Evolutionary conservation across 2,888 invertebrate genomes (phyloP).

Genomic region (Didymodactylos carnosus): DNA sequence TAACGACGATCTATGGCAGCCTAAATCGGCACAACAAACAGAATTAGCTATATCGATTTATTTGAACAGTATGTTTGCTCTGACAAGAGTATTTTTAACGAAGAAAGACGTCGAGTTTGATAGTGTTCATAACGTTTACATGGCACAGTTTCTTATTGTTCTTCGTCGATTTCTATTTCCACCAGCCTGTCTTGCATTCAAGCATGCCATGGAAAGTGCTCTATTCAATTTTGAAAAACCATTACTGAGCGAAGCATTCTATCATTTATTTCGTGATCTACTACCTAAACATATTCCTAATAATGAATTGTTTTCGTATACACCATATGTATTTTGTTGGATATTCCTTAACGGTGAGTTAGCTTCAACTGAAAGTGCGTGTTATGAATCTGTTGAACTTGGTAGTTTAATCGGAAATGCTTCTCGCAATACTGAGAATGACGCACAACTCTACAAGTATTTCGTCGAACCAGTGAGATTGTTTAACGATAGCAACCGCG

Average conservation of each 20-base stretch:
- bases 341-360: not conserved
- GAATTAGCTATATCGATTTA: not conserved
- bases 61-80: not conserved
- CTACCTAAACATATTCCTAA: not conserved
- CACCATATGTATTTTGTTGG: not conserved
- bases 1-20: not conserved
- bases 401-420: not conserved
- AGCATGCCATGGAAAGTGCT: not conserved
- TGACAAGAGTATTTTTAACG: not conserved
- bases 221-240: not conserved
- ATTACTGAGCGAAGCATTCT: not conserved
- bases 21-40: not conserved
- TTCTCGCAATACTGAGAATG: no score
- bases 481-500: not conserved
- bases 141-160: not conserved
- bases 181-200: not conserved
- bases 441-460: not conserved
- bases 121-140: not conserved
- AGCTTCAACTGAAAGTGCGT: not conserved
- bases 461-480: not conserved
- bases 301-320: not conserved
- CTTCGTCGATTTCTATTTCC: not conserved
- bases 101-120: not conserved
- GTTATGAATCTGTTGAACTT: not conserved
- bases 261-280: not conserved